Conservation (phyloP, 2,888 invertebrate species). For the Geotrupes spiniger region DNA sequence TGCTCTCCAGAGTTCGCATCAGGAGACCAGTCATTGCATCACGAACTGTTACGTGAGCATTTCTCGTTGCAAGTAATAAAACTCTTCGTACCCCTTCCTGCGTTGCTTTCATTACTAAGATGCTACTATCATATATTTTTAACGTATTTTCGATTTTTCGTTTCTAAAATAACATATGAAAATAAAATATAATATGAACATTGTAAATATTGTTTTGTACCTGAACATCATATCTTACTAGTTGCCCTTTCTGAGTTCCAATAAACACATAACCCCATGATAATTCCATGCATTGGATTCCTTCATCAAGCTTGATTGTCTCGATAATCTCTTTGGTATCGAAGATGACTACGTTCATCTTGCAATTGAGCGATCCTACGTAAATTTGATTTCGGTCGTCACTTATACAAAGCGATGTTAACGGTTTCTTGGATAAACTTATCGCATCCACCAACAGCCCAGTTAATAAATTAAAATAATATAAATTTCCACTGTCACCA, state of each 20-base stretch:
- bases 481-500: constrained; percentile 62
- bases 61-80: constrained; percentile 67
- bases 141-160: constrained; percentile 33
- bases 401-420: constrained; percentile 60
- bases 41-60: constrained; percentile 66
- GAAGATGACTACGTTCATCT: constrained; percentile 60
- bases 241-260: constrained; percentile 69
- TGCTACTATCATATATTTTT: constrained; percentile 56
- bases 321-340: constrained; percentile 55
- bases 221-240: constrained; percentile 66
- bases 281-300: constrained; percentile 72
- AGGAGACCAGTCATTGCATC: constrained; percentile 70
- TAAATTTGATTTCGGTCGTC: constrained; percentile 46
- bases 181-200: constrained; percentile 11
- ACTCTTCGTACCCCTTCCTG: constrained; percentile 71
- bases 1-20: constrained; percentile 61
- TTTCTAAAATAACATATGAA: constrained; percentile 29
- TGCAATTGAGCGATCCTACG: constrained; percentile 62
- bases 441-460: constrained; percentile 57
- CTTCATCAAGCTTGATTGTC: constrained; percentile 57
- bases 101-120: constrained; percentile 68
- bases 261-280: constrained; percentile 71
- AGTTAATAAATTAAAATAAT: constrained; percentile 56
- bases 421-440: constrained; percentile 58
- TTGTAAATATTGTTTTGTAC: constrained; percentile 46